A percentile compares a stretch with the other conserved stretches of the same genome.
These are phyloP conservation scores for Spongia lamella DNA, from an alignment of 37 sponge, comb jelly and placozoan species.

Conservation along the genomic window DNA sequence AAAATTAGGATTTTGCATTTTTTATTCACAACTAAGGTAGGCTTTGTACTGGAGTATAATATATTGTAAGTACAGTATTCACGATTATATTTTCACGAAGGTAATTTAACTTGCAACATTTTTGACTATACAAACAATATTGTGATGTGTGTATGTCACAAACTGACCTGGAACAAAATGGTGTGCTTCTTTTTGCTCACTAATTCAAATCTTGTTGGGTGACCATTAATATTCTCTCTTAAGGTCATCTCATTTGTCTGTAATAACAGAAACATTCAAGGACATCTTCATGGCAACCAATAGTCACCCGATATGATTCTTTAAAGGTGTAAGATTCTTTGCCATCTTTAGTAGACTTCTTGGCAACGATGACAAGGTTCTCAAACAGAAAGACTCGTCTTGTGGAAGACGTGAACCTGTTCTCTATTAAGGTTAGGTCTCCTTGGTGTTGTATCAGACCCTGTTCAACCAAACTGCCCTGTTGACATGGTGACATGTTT, in stretches of 20 bases:
- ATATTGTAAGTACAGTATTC: too few species aligned
- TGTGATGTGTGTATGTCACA: too few species aligned
- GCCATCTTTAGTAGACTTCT: slow-evolving; percentile 44
- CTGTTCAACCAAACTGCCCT: slow-evolving; percentile 50
- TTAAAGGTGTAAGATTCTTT: neutral
- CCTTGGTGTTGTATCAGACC: slow-evolving; percentile 68
- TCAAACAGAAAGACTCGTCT: slow-evolving; percentile 84
- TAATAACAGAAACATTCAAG: too few species aligned
- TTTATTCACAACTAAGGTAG: too few species aligned
- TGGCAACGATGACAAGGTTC: slow-evolving; percentile 59
- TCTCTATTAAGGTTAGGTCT: slow-evolving; percentile 50
- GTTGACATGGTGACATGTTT: too few species aligned
- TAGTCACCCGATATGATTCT: neutral
- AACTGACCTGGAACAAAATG: slow-evolving; percentile 46
- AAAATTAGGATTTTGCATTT: too few species aligned
- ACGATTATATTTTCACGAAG: too few species aligned
- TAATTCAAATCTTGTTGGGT: slow-evolving; percentile 68
- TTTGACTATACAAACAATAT: neutral
- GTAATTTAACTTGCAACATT: too few species aligned
- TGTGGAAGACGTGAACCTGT: slow-evolving; percentile 36
- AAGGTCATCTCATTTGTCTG: slow-evolving; percentile 67
- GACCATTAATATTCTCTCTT: slow-evolving; percentile 63
- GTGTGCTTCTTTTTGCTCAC: slow-evolving; percentile 33
- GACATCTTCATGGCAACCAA: too few species aligned
- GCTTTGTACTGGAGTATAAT: too few species aligned